These are phyloP conservation scores for Rhyacophila evoluta DNA, from an alignment of 2,888 invertebrate species.

Conservation along the genomic window DNA sequence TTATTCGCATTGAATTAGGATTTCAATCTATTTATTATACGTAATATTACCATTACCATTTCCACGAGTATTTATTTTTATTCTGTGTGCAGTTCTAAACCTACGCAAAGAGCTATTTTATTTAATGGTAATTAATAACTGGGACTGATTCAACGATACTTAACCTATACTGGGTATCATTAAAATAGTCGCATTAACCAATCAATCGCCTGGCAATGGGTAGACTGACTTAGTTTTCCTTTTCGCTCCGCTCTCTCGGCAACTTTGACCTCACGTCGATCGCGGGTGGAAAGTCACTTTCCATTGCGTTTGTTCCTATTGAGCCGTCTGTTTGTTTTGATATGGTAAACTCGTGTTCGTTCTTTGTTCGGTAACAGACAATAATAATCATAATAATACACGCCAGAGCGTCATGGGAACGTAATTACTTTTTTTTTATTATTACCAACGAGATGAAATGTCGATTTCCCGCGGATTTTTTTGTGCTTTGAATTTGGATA, in stretches of 20 bases:
- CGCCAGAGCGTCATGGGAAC: background rate
- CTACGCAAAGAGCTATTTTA: no score
- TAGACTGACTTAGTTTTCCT: background rate
- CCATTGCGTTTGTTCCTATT: background rate
- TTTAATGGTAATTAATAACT: no score
- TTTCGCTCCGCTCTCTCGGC: background rate
- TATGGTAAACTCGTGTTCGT: slow-evolving; percentile 7
- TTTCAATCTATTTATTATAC: no score
- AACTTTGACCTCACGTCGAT: background rate
- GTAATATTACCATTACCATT: no score
- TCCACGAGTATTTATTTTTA: no score
- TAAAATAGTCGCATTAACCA: no score
- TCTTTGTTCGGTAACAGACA: slow-evolving; percentile 20
- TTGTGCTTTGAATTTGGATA: no score
- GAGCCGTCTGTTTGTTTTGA: slow-evolving; percentile 1
- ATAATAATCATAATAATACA: background rate
- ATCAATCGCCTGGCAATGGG: no score
- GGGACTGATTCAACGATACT: no score
- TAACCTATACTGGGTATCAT: no score
- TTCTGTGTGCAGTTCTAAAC: no score
- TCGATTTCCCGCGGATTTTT: background rate
- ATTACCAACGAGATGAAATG: background rate
- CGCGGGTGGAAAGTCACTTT: slow-evolving; percentile 22
- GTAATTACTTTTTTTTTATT: background rate
- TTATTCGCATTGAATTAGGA: no score